Conservation (phyloP, 92 coral and sea anemone genomes). For the Paramuricea clavata region DNA sequence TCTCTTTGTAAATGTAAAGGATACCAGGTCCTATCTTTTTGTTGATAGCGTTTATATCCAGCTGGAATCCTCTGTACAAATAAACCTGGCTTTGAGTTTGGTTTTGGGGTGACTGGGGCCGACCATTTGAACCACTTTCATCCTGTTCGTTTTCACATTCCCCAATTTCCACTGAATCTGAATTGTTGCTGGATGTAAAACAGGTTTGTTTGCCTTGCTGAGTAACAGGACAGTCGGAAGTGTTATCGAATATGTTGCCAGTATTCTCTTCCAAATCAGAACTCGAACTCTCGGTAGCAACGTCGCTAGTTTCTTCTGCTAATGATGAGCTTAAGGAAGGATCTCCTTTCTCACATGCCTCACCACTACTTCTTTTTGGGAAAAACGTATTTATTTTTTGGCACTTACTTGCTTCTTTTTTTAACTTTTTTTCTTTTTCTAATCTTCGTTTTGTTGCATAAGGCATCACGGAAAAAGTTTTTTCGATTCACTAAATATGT, state of each 20-base stretch:
- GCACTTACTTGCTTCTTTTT: slow-evolving; percentile 11
- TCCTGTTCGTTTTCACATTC: slow-evolving; percentile 6
- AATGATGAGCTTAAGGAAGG: not conserved
- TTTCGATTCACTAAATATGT: slow-evolving; percentile 18
- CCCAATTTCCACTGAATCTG: not conserved
- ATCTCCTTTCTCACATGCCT: slow-evolving; percentile 23
- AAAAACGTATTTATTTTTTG: not conserved
- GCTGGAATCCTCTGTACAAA: slow-evolving; percentile 30
- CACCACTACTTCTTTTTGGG: not conserved
- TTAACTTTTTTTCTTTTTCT: slow-evolving; percentile 17
- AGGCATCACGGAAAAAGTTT: not conserved
- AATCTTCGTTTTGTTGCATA: not conserved
- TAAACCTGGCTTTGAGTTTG: slow-evolving; percentile 23
- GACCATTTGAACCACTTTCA: slow-evolving; percentile 16
- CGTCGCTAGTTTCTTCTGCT: slow-evolving; percentile 4
- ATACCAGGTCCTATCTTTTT: slow-evolving; percentile 23
- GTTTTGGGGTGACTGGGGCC: slow-evolving; percentile 16
- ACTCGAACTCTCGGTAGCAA: not conserved
- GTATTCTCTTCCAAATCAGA: not conserved
- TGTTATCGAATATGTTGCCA: not conserved
- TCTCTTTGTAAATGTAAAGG: slow-evolving; percentile 19
- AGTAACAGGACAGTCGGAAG: slow-evolving; percentile 22
- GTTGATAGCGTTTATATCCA: slow-evolving; percentile 26
- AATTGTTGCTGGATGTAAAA: slow-evolving; percentile 10
- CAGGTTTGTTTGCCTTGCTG: slow-evolving; percentile 12